Percentiles rank a stretch among this genome's conserved stretches.
These are phyloP conservation scores for Slavum lentiscoides DNA, from an alignment of 2,888 invertebrate species.

Conservation along the genomic window DNA sequence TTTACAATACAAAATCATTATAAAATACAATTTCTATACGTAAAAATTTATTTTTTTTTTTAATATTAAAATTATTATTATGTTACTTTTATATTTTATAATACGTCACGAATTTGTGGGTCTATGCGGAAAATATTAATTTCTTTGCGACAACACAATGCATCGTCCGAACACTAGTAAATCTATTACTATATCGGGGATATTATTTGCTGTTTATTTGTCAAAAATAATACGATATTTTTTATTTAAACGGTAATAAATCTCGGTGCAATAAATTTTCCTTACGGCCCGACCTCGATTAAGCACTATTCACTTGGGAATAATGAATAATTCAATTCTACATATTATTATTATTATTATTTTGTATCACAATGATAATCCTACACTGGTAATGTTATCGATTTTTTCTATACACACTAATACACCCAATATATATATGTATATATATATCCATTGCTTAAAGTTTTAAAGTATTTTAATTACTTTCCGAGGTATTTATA, in stretches of 20 bases:
- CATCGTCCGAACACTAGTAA: background rate
- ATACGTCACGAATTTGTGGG: too few species aligned
- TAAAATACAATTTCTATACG: too few species aligned
- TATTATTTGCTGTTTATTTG: background rate
- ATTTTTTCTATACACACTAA: background rate
- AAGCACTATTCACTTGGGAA: slow-evolving; percentile 1
- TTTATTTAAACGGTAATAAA: slow-evolving; percentile 26
- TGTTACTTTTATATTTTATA: too few species aligned
- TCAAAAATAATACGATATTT: slow-evolving; percentile 7
- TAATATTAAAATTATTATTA: too few species aligned
- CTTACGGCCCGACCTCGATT: slow-evolving; percentile 11
- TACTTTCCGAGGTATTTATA: too few species aligned
- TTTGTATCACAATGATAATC: background rate
- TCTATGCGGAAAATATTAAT: background rate
- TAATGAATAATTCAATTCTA: slow-evolving; percentile 29
- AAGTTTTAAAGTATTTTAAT: too few species aligned
- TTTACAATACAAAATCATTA: too few species aligned
- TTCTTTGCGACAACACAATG: background rate
- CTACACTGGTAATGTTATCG: background rate
- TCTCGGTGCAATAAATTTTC: slow-evolving; percentile 1
- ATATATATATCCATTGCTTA: too few species aligned
- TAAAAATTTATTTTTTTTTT: too few species aligned
- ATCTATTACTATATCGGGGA: slow-evolving; percentile 11
- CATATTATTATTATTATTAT: too few species aligned
- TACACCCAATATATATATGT: too few species aligned